Evolutionary conservation across 2,113 vertebrate genomes (phyloP).

Genomic region (Colistium nudipinnis): DNA sequence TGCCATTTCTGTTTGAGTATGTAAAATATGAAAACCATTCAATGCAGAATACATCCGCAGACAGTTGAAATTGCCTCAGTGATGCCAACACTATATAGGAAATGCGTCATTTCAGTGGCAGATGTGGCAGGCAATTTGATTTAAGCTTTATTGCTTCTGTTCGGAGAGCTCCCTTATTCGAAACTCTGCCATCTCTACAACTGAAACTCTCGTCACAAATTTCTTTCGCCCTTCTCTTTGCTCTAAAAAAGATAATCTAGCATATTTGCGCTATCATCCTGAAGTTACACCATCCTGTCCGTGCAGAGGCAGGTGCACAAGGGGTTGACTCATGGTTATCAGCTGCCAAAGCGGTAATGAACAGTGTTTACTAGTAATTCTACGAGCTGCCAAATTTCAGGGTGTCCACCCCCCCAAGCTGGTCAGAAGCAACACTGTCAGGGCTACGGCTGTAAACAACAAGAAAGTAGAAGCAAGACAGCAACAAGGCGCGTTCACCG

Average conservation of each 20-base stretch:
- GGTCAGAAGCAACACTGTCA: slow-evolving; percentile 59
- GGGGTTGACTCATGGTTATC: slow-evolving; percentile 56
- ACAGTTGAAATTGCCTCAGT: neutral
- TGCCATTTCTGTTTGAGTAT: neutral
- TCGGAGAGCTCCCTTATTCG: slow-evolving; percentile 8
- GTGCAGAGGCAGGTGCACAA: slow-evolving; percentile 42
- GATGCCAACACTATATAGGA: slow-evolving; percentile 4
- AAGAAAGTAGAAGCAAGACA: slow-evolving; percentile 47
- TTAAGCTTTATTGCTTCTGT: slow-evolving; percentile 21
- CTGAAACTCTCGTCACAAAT: slow-evolving; percentile 24
- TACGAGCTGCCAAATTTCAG: slow-evolving; percentile 58
- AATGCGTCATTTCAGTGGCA: slow-evolving; percentile 21
- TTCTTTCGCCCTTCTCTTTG: slow-evolving; percentile 18
- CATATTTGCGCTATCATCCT: slow-evolving; percentile 18
- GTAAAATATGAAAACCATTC: neutral
- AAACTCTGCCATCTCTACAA: slow-evolving; percentile 5
- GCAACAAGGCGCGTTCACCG: slow-evolving; percentile 54
- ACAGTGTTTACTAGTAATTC: slow-evolving; percentile 68
- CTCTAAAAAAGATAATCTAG: slow-evolving; percentile 13
- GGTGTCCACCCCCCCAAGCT: slow-evolving; percentile 58
- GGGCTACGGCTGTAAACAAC: slow-evolving; percentile 53
- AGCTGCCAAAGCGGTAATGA: slow-evolving; percentile 66
- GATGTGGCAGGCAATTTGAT: slow-evolving; percentile 21
- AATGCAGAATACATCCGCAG: neutral
- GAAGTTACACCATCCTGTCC: slow-evolving; percentile 31